Evolutionary conservation across 2,113 vertebrate species (phyloP), one percentile per base, ranked within the genome.

Genomic region (Sturnira hondurensis): DNA sequence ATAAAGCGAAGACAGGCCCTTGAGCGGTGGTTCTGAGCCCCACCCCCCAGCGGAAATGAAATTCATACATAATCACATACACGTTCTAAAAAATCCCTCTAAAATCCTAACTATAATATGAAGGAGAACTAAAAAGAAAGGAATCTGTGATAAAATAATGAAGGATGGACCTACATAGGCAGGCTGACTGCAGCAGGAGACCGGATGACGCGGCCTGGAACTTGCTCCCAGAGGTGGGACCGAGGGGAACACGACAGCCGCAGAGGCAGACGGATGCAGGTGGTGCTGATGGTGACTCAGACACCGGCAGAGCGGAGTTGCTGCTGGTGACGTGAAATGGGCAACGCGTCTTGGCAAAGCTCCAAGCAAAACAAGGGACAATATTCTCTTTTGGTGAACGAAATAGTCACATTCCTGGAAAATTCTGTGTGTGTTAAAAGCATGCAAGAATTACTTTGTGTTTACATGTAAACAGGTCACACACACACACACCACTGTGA

Each of bases 391-490:
- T 50, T 58, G 1, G 0, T 61, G 63, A 13, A 36, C 43, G 33
- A 47, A 78, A 82, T 45, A 73, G 89, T 43, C 17, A 4, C 19
- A 2, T 82, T 86, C 76, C 91, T 93, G 58, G 96, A 54, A 93
- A 91, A 93, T 33, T 91, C 78, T 84, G 38, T 74, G 86, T 78
- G 17, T 92, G 58, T 90, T 56, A 68, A 65, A 96, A 78, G 47
- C 94, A 28, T 50, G 81, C 87, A 91, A 74, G 92, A 85, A 58
- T 86, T 26, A 88, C 93, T 61, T 81, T 11, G 68, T 89, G 81
- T 93, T 94, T 92, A 58, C 92, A 84, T 58, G 73, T 80, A 96
- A 97, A 90, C 81, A 94, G 81, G 50, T 70, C 19, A 61, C 77
- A 19, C 61, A 83, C 19, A n/a, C 74, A 52, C 77, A 56, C 22